Evolutionary conservation across 1,140 invertebrate genomes (phyloP).

Genomic region (Lepidostoma basale): DNA sequence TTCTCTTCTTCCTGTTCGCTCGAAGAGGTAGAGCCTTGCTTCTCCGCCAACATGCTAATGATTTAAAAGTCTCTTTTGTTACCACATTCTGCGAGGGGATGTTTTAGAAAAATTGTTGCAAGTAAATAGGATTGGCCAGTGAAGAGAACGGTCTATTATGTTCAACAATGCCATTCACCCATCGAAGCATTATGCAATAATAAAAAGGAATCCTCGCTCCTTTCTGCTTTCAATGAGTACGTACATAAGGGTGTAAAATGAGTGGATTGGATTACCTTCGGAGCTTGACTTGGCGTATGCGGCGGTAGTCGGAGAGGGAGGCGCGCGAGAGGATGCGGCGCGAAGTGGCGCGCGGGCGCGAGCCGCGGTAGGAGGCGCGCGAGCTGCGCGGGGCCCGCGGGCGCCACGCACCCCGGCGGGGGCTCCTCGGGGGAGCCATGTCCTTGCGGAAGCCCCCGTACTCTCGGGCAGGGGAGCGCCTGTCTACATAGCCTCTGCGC

Average conservation of each 20-base stretch:
- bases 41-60: conserved; percentile 54
- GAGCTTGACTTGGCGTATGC: conserved; percentile 27
- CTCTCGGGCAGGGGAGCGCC: conserved; percentile 54
- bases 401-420: conserved; percentile 44
- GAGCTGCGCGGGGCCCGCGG: conserved; percentile 44
- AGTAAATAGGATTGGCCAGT: too few species aligned
- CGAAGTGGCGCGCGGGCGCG: conserved; percentile 50
- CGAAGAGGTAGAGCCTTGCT: conserved; percentile 56
- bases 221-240: too few species aligned
- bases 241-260: too few species aligned
- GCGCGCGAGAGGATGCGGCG: conserved; percentile 47
- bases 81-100: conserved; percentile 12
- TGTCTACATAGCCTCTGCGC: conserved; percentile 54
- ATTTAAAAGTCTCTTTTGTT: conserved; percentile 36
- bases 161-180: too few species aligned
- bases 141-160: not conserved
- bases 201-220: not conserved
- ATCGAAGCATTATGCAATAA: not conserved
- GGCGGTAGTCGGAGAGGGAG: conserved; percentile 22
- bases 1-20: conserved; percentile 55
- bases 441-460: conserved; percentile 54
- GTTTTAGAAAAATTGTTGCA: too few species aligned
- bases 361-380: conserved; percentile 57
- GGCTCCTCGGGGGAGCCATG: conserved; percentile 57
- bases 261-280: conserved; percentile 20